Percentiles rank a stretch among this genome's conserved stretches.
Evolutionary conservation across 2,113 vertebrate species (phyloP).

Genomic region (Litocranius walleri): DNA sequence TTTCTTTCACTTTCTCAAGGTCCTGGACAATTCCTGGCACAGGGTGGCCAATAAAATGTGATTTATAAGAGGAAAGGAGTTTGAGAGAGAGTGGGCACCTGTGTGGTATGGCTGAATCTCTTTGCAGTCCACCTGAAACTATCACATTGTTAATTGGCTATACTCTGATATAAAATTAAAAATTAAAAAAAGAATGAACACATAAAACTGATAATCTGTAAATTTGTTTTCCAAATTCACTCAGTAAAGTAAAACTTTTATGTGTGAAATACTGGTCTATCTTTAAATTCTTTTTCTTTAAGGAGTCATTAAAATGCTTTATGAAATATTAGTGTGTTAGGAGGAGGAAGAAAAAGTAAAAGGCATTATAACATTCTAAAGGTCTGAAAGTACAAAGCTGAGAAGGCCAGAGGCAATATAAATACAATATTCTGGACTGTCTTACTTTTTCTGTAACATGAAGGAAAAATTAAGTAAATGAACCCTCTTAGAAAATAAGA

Average conservation of each 20-base stretch:
- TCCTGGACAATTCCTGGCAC: neutral
- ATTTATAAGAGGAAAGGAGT: neutral
- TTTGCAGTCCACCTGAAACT: neutral
- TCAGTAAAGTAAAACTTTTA: neutral
- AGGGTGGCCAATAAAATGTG: neutral
- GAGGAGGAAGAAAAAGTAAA: neutral
- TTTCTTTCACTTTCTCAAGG: neutral
- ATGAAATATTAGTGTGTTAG: neutral
- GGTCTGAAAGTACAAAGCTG: neutral
- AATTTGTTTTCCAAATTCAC: neutral
- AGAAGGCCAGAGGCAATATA: neutral
- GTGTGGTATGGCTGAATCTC: neutral
- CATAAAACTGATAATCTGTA: neutral
- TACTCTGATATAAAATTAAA: neutral
- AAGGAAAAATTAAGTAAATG: neutral
- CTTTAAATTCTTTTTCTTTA: neutral
- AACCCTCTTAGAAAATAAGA: neutral
- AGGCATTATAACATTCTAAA: neutral
- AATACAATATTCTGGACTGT: neutral
- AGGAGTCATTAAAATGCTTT: neutral
- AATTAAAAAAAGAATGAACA: neutral
- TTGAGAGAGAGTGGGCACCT: neutral
- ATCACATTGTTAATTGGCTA: neutral
- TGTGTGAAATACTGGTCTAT: neutral
- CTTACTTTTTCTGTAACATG: neutral